A percentile compares a stretch with the other conserved stretches of the same genome.
phyloP scores from a whole-genome alignment of 2,888 invertebrate genomes.

The Dryomyza anilis region DNA sequence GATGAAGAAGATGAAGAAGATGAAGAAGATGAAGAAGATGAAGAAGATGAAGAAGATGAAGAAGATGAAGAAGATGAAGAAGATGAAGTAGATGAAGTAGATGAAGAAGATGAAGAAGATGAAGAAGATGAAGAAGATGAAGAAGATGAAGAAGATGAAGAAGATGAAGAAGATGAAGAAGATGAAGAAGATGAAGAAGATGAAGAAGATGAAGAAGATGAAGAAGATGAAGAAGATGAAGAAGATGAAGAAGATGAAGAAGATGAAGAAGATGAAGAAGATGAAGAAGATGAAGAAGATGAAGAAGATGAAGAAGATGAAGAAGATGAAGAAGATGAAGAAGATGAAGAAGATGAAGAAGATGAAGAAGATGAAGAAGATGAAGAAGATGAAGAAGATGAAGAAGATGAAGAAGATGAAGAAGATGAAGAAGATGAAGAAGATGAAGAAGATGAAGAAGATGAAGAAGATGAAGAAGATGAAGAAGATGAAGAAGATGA shows the following conservation, averaged over 20 bases:
- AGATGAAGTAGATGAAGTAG: too few relatives aligned
- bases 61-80: too few relatives aligned
- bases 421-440: too few relatives aligned
- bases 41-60: neutral
- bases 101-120: too few relatives aligned
- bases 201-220: neutral
- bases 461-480: too few relatives aligned
- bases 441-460: neutral
- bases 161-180: neutral
- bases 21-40: too few relatives aligned
- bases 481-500: too few relatives aligned
- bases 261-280: neutral
- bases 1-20: too few relatives aligned
- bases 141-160: neutral
- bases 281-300: neutral
- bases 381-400: too few relatives aligned
- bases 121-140: too few relatives aligned
- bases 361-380: neutral
- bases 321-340: neutral
- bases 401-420: too few relatives aligned
- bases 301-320: neutral
- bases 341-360: neutral
- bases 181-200: neutral
- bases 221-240: neutral
- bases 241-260: neutral